Evolutionary conservation across 2,888 invertebrate species (phyloP).

Genomic region (Tenthredo livida): DNA sequence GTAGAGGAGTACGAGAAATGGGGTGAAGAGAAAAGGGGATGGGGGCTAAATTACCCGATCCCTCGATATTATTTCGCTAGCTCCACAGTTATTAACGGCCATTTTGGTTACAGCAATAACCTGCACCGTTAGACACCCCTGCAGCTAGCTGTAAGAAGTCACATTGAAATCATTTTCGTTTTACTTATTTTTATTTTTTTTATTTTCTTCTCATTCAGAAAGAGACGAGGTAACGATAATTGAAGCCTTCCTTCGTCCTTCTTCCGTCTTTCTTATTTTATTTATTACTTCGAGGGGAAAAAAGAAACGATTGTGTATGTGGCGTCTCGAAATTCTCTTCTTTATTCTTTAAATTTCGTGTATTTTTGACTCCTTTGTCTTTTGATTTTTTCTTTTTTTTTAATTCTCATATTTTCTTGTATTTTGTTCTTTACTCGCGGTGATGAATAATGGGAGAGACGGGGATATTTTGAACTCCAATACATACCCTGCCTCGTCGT

Average conservation of each 20-base stretch:
- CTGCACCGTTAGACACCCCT: neutral
- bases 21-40: slow-evolving; percentile 31
- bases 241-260: neutral
- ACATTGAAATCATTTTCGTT: neutral
- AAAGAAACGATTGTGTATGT: neutral
- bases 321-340: neutral
- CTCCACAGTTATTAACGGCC: slow-evolving; percentile 27
- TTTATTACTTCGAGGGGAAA: neutral
- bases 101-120: slow-evolving; percentile 28
- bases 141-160: neutral
- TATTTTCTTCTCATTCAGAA: neutral
- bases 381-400: neutral
- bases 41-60: slow-evolving; percentile 27
- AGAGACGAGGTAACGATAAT: neutral
- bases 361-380: neutral
- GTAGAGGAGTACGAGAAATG: neutral
- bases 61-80: slow-evolving; percentile 43
- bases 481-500: neutral
- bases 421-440: neutral
- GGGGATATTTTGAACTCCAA: slow-evolving; percentile 5
- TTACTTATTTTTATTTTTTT: neutral
- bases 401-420: neutral
- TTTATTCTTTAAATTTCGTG: neutral
- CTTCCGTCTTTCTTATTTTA: neutral
- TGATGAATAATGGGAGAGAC: neutral